These are phyloP conservation scores for Heliocidaris tuberculata DNA, from an alignment of 35 echinoderm and acorn worm species.

Conservation along the genomic window DNA sequence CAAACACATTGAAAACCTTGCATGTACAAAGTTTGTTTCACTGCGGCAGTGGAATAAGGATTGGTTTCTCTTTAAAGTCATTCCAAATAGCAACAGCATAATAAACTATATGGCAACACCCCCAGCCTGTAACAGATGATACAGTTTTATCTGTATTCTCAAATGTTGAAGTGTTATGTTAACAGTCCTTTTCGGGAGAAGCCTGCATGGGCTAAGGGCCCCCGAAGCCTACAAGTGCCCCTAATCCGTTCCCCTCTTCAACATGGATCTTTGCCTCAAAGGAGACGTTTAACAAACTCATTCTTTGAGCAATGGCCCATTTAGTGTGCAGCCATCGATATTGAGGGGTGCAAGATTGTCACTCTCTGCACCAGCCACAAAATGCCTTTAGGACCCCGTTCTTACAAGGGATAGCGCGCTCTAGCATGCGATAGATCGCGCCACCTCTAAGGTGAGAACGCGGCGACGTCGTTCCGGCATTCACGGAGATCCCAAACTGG, in stretches of 20 bases:
- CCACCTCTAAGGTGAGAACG: too few species aligned
- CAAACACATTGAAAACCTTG: not conserved
- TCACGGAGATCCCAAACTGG: too few species aligned
- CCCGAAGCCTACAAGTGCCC: not conserved
- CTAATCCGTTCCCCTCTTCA: not conserved
- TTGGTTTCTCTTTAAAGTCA: not conserved
- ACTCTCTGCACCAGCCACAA: too few species aligned
- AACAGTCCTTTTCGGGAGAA: not conserved
- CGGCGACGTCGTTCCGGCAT: too few species aligned
- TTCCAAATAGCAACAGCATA: not conserved
- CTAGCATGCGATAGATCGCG: too few species aligned
- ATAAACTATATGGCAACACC: not conserved
- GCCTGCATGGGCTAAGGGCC: not conserved
- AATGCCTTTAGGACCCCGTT: too few species aligned
- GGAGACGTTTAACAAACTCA: not conserved
- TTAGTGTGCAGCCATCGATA: not conserved
- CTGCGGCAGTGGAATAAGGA: not conserved
- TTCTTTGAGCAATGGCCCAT: not conserved
- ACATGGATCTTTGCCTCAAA: not conserved
- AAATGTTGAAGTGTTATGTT: not conserved
- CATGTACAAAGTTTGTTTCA: too few species aligned
- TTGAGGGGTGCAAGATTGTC: too few species aligned
- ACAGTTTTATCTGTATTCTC: not conserved
- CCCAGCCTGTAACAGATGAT: not conserved
- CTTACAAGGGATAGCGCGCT: too few species aligned